Percentiles rank a stretch among this genome's conserved stretches.
phyloP scores from a whole-genome alignment of 2,113 vertebrate species.

The Chamaea fasciata region DNA sequence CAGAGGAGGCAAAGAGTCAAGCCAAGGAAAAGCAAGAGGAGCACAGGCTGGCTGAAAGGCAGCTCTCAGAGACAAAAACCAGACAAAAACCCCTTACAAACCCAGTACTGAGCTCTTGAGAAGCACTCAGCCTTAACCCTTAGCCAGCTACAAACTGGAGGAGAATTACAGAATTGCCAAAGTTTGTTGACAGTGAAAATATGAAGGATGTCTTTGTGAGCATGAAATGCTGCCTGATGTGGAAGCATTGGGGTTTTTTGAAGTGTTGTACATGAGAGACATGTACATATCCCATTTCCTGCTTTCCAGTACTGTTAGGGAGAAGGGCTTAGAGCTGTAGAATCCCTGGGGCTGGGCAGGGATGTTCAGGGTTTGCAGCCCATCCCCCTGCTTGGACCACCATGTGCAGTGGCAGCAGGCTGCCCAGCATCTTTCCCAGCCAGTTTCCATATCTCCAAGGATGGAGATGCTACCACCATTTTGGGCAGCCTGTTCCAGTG shows the following conservation, averaged over 20 bases:
- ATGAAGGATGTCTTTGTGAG: neutral
- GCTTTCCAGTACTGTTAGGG: neutral
- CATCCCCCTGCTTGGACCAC: neutral
- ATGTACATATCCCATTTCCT: neutral
- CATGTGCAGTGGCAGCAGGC: neutral
- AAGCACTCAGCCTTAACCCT: neutral
- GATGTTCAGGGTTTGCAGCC: neutral
- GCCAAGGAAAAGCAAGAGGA: neutral
- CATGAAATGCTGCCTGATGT: neutral
- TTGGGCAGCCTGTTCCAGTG: neutral
- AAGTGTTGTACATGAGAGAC: neutral
- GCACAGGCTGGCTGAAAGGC: neutral
- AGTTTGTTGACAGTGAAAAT: neutral
- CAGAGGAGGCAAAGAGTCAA: neutral
- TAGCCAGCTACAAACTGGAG: neutral
- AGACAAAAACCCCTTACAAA: neutral
- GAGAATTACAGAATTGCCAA: neutral
- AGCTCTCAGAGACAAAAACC: neutral
- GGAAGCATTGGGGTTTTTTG: rapidly evolving
- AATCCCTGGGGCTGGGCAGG: neutral
- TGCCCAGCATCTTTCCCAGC: neutral
- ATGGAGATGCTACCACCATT: neutral
- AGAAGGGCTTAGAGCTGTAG: neutral
- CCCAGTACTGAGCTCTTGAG: neutral
- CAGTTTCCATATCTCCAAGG: neutral